Evolutionary conservation across 2,797 vertebrate species (phyloP).

Genomic region (Phataginus tricuspis): DNA sequence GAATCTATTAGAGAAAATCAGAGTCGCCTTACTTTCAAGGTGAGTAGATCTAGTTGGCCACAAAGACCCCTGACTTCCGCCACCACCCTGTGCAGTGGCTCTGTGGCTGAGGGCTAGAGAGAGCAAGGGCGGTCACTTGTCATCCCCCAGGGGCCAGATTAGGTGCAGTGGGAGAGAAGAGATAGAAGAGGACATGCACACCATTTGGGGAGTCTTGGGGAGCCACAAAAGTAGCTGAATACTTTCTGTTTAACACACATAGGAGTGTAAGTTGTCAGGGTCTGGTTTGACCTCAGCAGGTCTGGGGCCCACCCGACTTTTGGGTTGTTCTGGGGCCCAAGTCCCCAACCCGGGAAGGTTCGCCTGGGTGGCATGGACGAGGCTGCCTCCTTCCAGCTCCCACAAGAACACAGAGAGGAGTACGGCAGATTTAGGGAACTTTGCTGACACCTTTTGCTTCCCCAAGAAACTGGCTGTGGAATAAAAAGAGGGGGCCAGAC

Average conservation of each 20-base stretch:
- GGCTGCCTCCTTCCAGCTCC: background rate
- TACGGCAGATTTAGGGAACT: background rate
- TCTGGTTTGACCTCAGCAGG: background rate
- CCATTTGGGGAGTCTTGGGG: background rate
- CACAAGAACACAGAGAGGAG: background rate
- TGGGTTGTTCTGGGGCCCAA: background rate
- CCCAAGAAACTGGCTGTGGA: background rate
- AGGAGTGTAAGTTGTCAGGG: background rate
- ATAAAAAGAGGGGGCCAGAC: background rate
- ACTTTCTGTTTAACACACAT: background rate
- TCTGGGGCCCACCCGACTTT: background rate
- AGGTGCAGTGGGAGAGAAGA: background rate
- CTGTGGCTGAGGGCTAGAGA: background rate
- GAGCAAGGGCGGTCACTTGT: background rate
- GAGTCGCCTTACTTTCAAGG: background rate
- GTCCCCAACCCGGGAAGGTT: background rate
- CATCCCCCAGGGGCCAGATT: background rate
- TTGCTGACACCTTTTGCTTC: background rate
- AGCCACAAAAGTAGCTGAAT: background rate
- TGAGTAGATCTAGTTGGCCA: background rate
- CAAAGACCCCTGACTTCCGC: background rate
- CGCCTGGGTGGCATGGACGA: background rate
- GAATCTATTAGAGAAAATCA: background rate
- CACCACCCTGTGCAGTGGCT: accelerated
- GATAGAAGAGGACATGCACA: too few relatives aligned